Percentiles rank a stretch among this genome's conserved stretches.
phyloP scores from a whole-genome alignment of 2,113 vertebrate genomes.

The Tragelaphus imberbis region DNA sequence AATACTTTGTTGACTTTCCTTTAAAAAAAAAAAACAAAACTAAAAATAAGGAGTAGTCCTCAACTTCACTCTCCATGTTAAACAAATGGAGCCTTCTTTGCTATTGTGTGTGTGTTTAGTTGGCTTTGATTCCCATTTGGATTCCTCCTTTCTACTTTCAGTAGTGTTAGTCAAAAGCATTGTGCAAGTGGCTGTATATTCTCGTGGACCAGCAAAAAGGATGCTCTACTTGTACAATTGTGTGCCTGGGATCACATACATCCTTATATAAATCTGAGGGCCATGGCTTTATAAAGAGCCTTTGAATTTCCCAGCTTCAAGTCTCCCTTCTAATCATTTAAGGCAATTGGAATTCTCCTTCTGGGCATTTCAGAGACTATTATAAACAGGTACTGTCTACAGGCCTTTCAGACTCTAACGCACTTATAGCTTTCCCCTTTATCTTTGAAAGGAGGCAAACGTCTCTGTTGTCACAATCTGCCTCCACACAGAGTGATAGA shows the following conservation, averaged over 20 bases:
- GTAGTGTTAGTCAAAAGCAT: constrained; percentile 52
- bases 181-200: neutral
- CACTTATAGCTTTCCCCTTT: constrained; percentile 22
- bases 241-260: constrained; percentile 29
- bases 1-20: neutral
- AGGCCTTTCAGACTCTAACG: constrained; percentile 43
- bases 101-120: neutral
- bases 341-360: constrained; percentile 61
- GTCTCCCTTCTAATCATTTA: constrained; percentile 51
- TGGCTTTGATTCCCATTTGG: constrained; percentile 1
- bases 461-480: constrained; percentile 32
- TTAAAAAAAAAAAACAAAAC: neutral
- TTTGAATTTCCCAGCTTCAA: constrained; percentile 62
- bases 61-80: neutral
- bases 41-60: neutral
- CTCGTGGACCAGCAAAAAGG: neutral
- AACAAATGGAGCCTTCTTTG: neutral
- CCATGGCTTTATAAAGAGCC: constrained; percentile 54
- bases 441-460: constrained; percentile 47
- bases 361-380: constrained; percentile 50
- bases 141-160: constrained; percentile 50
- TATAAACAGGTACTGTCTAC: constrained; percentile 40
- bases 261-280: constrained; percentile 39
- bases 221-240: constrained; percentile 7
- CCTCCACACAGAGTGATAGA: neutral